Evolutionary conservation across 2,797 vertebrate genomes (phyloP).

Genomic region (Acanthiza pusilla): DNA sequence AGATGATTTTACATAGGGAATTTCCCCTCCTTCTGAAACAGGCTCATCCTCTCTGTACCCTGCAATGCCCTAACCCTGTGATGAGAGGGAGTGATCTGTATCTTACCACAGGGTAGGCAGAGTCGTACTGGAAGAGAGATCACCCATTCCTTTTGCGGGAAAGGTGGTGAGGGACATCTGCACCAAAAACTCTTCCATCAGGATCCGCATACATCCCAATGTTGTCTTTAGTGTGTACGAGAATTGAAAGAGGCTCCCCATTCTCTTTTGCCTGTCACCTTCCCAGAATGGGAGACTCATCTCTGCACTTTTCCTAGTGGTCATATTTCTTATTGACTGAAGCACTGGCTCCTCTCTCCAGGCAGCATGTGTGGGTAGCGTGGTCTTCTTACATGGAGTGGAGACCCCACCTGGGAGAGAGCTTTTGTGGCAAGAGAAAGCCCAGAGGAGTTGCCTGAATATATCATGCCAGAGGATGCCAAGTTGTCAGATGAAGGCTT

Average conservation of each 20-base stretch:
- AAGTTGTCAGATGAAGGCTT: neutral
- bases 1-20: neutral
- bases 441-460: neutral
- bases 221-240: neutral
- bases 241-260: neutral
- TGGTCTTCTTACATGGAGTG: neutral
- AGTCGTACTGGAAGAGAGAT: neutral
- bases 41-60: neutral
- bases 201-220: neutral
- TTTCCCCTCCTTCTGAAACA: slow-evolving; percentile 2
- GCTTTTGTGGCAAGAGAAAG: neutral
- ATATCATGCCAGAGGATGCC: neutral
- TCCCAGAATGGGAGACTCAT: neutral
- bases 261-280: neutral
- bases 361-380: neutral
- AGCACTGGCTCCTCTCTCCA: neutral
- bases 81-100: neutral
- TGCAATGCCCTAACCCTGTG: neutral
- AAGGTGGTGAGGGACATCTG: neutral
- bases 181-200: neutral
- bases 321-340: neutral
- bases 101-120: neutral
- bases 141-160: neutral
- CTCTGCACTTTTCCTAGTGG: neutral
- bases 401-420: neutral